Evolutionary conservation across 2,797 vertebrate species (phyloP), one percentile per base, ranked within the genome.

Genomic region (Gymnocypris eckloni): DNA sequence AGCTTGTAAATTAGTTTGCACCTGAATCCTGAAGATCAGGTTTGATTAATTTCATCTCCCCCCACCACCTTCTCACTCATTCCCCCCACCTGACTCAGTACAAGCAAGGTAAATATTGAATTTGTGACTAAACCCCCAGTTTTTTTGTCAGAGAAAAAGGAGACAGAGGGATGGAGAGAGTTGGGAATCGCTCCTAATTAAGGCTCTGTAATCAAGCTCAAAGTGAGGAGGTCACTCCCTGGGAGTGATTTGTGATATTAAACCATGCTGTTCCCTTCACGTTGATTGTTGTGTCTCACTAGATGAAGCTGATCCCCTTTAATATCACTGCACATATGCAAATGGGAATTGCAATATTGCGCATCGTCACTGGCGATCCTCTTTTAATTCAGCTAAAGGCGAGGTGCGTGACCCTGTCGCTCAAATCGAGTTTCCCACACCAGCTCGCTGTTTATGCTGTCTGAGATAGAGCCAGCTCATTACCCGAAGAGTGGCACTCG

Each of bases 71-170:
- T 88, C 87, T 92, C 88, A 87, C 89, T 79, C 91, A 93, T 94
- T 94, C 94, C 96, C 95, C 76, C 88, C 93, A 90, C 94, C 95
- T 95, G 95, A 95, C 95, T 92, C 90, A 94, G 93, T 96, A 97
- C 96, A 97, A 97, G 97, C 96, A 97, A 96, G 96, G 97, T 98
- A 99, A 99, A 99, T 99, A 99, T 99, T 99, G 97, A 97, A 97
- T 98, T 96, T 97, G 96, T 95, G 97, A 97, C 97, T 98, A 97
- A 95, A 96, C 91, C 95, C 93, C 87, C 90, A 91, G 93, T 56
- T 86, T 95, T 95, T 94, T 94, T 92, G 92, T 93, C 92, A 95
- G 94, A 83, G 61, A 50, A 79, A 95, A 95, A 96, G 95, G 28
- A 95, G 95, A 95, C 94, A 93, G 92, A 92, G 95, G 94, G 81